Evolutionary conservation across 2,797 vertebrate species (phyloP), one percentile per base, ranked within the genome.

Genomic region (Spondyliosoma cantharus): DNA sequence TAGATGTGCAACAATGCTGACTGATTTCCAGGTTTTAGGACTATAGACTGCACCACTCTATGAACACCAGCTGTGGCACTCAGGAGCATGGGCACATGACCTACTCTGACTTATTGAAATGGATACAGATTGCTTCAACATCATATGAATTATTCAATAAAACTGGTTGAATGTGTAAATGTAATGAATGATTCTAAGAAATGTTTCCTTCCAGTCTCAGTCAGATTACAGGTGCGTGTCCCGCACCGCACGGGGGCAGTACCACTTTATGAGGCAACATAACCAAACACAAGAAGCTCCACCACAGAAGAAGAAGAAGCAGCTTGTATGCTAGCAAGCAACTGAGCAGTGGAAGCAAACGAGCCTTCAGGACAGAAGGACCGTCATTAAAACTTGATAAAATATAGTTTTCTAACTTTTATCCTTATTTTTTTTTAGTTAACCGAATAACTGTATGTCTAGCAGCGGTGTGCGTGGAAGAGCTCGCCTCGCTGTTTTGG

Each of bases 1-100:
- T n/a, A n/a, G 32, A 37, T 37, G 7, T 37, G 32, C 32, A 8
- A 37, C 9, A 37, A 37, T 37, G 7, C 37, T 11, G 37, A 37
- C 9, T 8, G 37, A 37, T 37, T 11, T 37, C 37, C 37, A 37
- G 37, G 37, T 37, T 37, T 37, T 11, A 37, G 37, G 37, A 37
- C 37, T 37, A 11, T 37, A 37, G 9, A 11, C 37, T 37, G 6
- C 37, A 11, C 37, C 37, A 37, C 37, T 37, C 37, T 37, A 53
- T 86, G 84, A 79, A 42, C 37, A 90, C 86, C 46, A 50, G n/a
- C 27, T 92, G 91, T 25, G 90, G 91, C 57, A 92, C 93, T 48
- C 75, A 88, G 32, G 92, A 87, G 65, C 8, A n/a, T 7, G 19
- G 22, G 45, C 52, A 57, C 71, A 58, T 63, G 19, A 12, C 20